Base-by-base conservation (phyloP, 2,113 vertebrate genomes). In the Paratilapia polleni region DNA sequence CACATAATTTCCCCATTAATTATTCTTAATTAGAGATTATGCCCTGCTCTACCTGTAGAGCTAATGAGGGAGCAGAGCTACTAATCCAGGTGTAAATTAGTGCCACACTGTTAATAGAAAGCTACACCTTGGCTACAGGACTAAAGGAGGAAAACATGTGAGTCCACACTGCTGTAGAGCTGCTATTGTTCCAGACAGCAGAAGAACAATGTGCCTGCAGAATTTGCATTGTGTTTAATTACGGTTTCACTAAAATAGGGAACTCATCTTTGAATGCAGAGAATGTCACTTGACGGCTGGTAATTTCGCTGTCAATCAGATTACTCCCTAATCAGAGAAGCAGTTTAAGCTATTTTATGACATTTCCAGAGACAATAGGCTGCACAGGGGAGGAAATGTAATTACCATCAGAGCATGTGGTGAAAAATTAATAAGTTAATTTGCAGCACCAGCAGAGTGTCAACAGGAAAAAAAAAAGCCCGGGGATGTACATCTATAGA, bases 301-400 rank as follows among this genome's bases (percentile, higher is more conserved):
- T 93, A 94, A 94, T 95, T 94, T 94, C 31, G 24, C 92, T 94
- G 95, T 95, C 94, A 94, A 88, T 95, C 94, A 95, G 86, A 89
- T 93, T 91, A 89, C 83, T 92, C 91, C 83, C 86, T 94, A 92
- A 94, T 94, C 92, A 90, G 88, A 89, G 91, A 86, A 85, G 93
- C 90, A 87, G 94, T 94, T 93, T 88, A 81, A 90, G 89, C 92
- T 92, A 88, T 92, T 95, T 95, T 93, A 90, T 95, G 92, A 94
- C 93, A 93, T 93, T 94, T 95, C 87, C 92, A 90, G 89, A 94
- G 91, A 94, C 94, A 94, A 93, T 87, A 89, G 90, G 79, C 90
- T 88, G 93, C 91, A 88, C 92, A 90, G 82, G 83, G 90, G 89
- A 91, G 80, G 88, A 94, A 94, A 93, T 94, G 92, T 92, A 95